Base-by-base conservation (phyloP, 2,797 vertebrate genomes). In the Loriculus beryllinus region DNA sequence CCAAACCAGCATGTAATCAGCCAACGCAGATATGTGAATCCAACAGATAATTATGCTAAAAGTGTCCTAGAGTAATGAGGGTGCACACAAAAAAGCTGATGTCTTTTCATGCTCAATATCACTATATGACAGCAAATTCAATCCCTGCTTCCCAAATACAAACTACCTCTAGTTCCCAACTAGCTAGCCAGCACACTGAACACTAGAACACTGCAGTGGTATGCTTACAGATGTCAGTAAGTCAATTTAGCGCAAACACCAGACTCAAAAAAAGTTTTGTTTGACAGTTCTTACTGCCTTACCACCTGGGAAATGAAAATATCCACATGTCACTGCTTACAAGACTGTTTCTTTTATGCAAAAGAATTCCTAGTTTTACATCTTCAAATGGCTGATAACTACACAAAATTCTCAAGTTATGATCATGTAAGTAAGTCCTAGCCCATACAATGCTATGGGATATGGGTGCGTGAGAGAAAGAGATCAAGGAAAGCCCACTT, bases 261-360 rank as follows among this genome's bases (percentile, higher is more conserved):
- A 26, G 45, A 63, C 72, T 69, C 8, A 79, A 54, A 95, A 79
- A 7, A 57, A 74, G 40, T 49, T 91, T 68, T 82, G 43, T 87
- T 93, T 91, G 80, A 93, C 93, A 92, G 85, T 67, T 88, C 69
- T 91, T 85, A 52, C 60, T 83, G 68, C 43, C 43, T n/a, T 65
- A 83, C 79, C 82, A 91, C 65, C 82, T 56, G 28, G 35, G 48
- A 92, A 83, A 76, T 52, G 12, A 86, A 89, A 96, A 93, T 70
- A 93, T 4, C 64, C 79, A 67, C 69, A 59, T 43, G 86, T 70
- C 86, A 71, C 71, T 60, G 54, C 78, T 85, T 81, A 78, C 45
- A 93, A 87, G 37, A 40, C 56, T 65, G 28, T 35, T 87, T 83
- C 75, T 92, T 40, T 26, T 26, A 83, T 64, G 57, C 62, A 48